A percentile compares a stretch with the other conserved stretches of the same genome.
Conservation (phyloP, 2,888 invertebrate genomes). For the Cenopis cana region DNA sequence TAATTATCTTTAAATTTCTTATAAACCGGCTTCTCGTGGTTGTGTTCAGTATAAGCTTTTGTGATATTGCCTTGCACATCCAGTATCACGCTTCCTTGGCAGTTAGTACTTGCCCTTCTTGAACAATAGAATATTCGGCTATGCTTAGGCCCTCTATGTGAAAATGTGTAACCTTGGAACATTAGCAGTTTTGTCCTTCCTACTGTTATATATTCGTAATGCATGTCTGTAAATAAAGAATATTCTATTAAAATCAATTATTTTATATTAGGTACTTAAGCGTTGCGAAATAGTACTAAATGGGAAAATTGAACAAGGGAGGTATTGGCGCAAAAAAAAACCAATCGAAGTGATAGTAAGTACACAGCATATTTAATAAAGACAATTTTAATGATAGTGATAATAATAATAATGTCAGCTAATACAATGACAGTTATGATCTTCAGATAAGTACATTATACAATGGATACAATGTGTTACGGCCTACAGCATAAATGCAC, state of each 20-base stretch:
- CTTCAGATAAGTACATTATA: neutral
- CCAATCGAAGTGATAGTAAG: neutral
- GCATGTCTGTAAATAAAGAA: neutral
- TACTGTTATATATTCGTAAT: slow-evolving; percentile 44
- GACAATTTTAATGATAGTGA: neutral
- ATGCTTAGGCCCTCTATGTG: slow-evolving; percentile 45
- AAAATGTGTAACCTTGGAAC: slow-evolving; percentile 49
- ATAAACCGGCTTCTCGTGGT: slow-evolving; percentile 25
- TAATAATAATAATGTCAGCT: neutral
- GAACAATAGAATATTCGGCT: slow-evolving; percentile 42
- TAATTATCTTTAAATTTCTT: slow-evolving; percentile 19
- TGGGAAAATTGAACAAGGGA: neutral
- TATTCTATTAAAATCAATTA: neutral
- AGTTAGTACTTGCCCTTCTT: slow-evolving; percentile 36
- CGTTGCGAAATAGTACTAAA: neutral
- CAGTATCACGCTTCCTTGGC: slow-evolving; percentile 11
- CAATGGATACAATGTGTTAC: neutral
- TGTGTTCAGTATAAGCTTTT: slow-evolving; percentile 10
- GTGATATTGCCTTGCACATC: neutral
- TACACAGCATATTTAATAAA: neutral
- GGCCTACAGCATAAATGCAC: neutral
- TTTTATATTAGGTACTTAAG: no score
- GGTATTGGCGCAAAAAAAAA: neutral
- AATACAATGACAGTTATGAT: neutral
- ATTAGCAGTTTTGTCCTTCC: slow-evolving; percentile 44